Evolutionary conservation across 2,113 vertebrate genomes (phyloP).

Genomic region (Poeciliopsis occidentalis): DNA sequence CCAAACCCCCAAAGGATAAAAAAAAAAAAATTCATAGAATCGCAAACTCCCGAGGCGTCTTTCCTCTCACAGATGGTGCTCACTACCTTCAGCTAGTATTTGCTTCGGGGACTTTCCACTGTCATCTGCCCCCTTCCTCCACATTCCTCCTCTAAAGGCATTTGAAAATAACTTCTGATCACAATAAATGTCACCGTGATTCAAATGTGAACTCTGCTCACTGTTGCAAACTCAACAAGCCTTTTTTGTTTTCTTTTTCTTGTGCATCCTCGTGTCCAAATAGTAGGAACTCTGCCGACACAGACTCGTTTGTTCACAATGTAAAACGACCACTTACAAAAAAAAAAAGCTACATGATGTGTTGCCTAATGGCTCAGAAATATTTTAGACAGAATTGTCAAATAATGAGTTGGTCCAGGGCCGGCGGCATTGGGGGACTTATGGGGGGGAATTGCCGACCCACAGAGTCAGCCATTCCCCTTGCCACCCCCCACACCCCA

Average conservation of each 20-base stretch:
- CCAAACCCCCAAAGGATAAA: not conserved
- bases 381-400: conserved; percentile 1
- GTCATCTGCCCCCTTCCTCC: conserved; percentile 19
- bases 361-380: no score
- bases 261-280: not conserved
- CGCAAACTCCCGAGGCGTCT: conserved; percentile 56
- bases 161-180: conserved; percentile 22
- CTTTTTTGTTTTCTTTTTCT: not conserved
- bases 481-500: no score
- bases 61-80: conserved; percentile 69
- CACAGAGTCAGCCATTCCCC: no score
- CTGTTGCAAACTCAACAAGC: not conserved
- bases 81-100: conserved; percentile 48
- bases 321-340: no score
- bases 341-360: no score
- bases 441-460: no score
- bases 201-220: not conserved
- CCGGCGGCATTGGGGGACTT: no score
- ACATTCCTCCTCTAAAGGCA: conserved; percentile 1
- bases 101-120: conserved; percentile 46
- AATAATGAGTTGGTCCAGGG: conserved; percentile 9
- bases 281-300: not conserved
- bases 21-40: conserved; percentile 17
- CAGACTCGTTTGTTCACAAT: not conserved
- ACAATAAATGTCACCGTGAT: not conserved